A percentile compares a stretch with the other conserved stretches of the same genome.
phyloP scores from a whole-genome alignment of 2,888 invertebrate species.

The Dryocosmus kuriphilus region DNA sequence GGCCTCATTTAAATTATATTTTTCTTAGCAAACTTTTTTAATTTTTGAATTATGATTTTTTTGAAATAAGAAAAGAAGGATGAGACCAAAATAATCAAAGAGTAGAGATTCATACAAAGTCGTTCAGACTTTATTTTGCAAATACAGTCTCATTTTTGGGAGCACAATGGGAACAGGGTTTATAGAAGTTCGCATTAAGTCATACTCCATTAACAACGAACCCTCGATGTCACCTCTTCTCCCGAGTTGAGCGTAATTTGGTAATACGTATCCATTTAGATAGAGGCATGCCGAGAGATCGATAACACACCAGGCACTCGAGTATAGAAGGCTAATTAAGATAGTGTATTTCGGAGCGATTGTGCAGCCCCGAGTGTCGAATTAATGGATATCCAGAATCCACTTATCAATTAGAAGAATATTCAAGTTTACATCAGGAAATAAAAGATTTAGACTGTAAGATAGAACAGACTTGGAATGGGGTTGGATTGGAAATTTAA shows the following conservation, averaged over 20 bases:
- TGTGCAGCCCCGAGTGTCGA: constrained; percentile 22
- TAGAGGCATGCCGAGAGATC: constrained; percentile 36
- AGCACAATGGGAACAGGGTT: constrained; percentile 20
- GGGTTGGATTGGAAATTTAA: background rate
- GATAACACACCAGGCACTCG: constrained; percentile 38
- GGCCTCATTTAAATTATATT: no score
- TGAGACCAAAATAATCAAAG: background rate
- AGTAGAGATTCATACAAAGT: background rate
- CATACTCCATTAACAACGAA: constrained; percentile 38
- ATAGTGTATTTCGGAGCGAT: constrained; percentile 32
- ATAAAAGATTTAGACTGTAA: background rate
- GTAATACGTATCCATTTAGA: constrained; percentile 41
- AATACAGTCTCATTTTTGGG: constrained; percentile 15
- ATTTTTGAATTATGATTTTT: background rate
- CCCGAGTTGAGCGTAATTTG: constrained; percentile 32
- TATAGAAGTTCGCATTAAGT: constrained; percentile 37
- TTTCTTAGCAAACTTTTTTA: background rate
- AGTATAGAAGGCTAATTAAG: constrained; percentile 39
- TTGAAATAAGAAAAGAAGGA: background rate
- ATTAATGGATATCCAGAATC: constrained; percentile 21
- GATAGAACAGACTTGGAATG: no score
- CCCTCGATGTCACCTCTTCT: constrained; percentile 39
- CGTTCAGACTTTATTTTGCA: constrained; percentile 21
- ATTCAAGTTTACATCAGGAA: background rate
- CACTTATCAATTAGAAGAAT: background rate